Evolutionary conservation across 1,140 invertebrate species (phyloP), one percentile per base, ranked within the genome.

Genomic region (Tetranychus cinnabarinus): DNA sequence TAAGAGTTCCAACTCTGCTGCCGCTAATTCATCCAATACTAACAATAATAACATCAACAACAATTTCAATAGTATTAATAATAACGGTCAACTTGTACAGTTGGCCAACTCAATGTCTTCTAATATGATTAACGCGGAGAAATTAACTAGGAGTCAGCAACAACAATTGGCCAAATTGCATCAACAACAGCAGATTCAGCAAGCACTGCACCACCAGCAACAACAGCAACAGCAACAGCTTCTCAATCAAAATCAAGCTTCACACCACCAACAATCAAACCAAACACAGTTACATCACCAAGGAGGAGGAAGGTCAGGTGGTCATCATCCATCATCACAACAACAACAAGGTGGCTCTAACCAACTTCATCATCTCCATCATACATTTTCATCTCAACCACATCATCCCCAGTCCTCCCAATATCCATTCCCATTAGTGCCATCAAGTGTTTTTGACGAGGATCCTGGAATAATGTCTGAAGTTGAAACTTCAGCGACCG

Each of bases 401-500:
- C 39, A 42, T 42, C 10, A 42, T 6, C 39, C 39, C 5, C 5
- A 5, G 10, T 42, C 39, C 39, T 6, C 10, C 39, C 50, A 52
- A 52, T 52, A 52, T 52, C 50, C 59, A 59, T 5, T 35, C n/a
- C 50, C 50, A n/a, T 33, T 52, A 15, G 56, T 60, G 33, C 67
- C 65, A 39, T 60, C 67, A 6, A 66, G 64, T 58, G 56, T 71
- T 5, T 70, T 70, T 56, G 89, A 93, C 69, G 89, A 95, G 66
- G 89, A 95, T 72, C 88, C 88, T 1, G 90, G 89, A 1, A 93
- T 95, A 69, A 93, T 96, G 90, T 93, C 88, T 2, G 90, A 96
- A 72, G 86, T 90, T 59, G 90, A 95, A 68, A 93, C 89, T 2
- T 82, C 87, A 5, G 88, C 88, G 36, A 92, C 88, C 13, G 87